Base-by-base conservation (phyloP, 2,888 invertebrate species). In the Entomobrya proxima region DNA sequence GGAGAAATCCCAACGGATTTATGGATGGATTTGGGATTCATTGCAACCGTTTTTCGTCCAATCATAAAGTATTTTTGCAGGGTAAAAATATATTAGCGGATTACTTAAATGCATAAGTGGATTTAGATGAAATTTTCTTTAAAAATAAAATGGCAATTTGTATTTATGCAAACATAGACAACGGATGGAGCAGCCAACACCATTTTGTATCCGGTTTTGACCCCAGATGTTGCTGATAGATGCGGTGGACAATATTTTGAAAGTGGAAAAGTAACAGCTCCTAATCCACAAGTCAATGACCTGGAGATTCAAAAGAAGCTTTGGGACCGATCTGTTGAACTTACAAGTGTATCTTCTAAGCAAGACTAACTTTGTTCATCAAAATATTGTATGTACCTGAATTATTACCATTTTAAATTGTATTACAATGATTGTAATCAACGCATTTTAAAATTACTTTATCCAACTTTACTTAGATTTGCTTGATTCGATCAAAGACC, bases 1-100 rank as follows among this genome's bases (percentile, higher is more conserved):
- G 98, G 98, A 47, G 93, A 97, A 78, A 96, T 97, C 0, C 94
- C 96, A 91, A 97, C 97, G 0, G 96, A 96, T 89, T 92, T 97
- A 37, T 97, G 97, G 91, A 40, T 18, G 9, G 78, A 77, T 32
- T 47, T 85, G 5, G 84, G 84, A 5, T 35, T 37, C 5, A 21
- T 85, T 6, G 55, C 21, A 13, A 13, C 18, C 1, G 1, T 77
- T 0, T 40, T 50, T 67, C 67, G 69, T 24, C 84, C 84, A 35
- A 18, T 77, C 0, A 1, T 84, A 4, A 77, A 67, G 13, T 21
- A 55, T 37, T 44, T 84, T 32, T 84, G 77, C 30, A 52, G 69
- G 2, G 84, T 84, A 76, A 47, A 32, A 88, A 11, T 52, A 11
- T 40, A 40, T 40, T 40, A 11, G 11, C 11, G 11, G 40, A 5